Base-by-base conservation (phyloP, 2,113 vertebrate genomes). In the Malurus elegans region DNA sequence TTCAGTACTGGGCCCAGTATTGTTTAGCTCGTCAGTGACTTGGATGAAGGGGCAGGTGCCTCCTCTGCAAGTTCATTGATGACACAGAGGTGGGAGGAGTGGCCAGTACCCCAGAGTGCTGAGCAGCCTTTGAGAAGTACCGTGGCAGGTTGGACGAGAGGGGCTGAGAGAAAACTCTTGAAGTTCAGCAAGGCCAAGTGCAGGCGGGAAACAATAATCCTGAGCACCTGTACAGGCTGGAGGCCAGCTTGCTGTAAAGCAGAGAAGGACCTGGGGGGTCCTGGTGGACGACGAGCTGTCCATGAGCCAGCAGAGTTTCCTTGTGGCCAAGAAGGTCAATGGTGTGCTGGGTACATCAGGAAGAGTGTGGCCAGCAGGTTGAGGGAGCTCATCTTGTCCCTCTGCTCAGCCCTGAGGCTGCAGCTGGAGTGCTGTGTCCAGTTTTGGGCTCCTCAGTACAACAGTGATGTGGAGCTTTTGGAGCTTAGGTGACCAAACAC, bases 121-220 rank as follows among this genome's bases (percentile, higher is more conserved):
- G 12, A 53, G 60, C 36, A 29, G 38, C 45, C 36, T 4, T 24
- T 44, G 26, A 24, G 1, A 65, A 14, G 6, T 15, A 24, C 10
- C 32, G 38, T 2, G 3, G 0, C 50, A 12, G 26, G 10, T 3
- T 65, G 26, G n/a, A 45, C 38, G n/a, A 29, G 26, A 11, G 0
- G 1, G 18, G 26, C 51, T 38, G 21, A 58, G 58, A 28, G 26
- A 18, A 65, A 51, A 12, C 6, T 32, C 8, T 2, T 3, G 7
- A 58, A 53, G 14, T 58, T 53, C 5, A 38, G 0, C 23, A 65
- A 45, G 28, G 28, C 5, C 32, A 74, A 6, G 4, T 45, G 13
- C 38, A 73, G 44, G 14, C 45, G 24, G 76, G 19, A 29, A 29
- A 4, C 10, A n/a, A 4, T 14, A 45, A 29, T 28, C 28, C 13